Conservation (phyloP, 64 coral and sea anemone genomes). For the Stylophora pistillata region DNA sequence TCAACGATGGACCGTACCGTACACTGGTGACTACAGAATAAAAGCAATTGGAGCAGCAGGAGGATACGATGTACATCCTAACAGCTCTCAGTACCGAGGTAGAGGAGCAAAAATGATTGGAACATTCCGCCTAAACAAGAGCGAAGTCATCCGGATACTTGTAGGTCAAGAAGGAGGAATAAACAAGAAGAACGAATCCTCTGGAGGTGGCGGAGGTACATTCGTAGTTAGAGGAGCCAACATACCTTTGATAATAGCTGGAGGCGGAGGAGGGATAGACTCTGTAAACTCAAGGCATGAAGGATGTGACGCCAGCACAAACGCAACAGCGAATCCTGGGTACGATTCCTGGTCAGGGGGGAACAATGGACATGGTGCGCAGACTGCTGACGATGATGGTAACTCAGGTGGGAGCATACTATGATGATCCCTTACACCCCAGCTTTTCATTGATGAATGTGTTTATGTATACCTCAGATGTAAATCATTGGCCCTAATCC, state of each 20-base stretch:
- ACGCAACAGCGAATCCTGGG: neutral
- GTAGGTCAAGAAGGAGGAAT: slow-evolving; percentile 72
- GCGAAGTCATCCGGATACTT: slow-evolving; percentile 54
- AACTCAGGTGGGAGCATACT: neutral
- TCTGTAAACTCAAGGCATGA: neutral
- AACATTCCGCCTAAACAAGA: neutral
- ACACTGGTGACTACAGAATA: too few relatives aligned
- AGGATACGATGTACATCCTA: neutral
- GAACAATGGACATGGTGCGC: neutral
- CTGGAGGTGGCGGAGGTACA: slow-evolving; percentile 68
- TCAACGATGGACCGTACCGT: too few relatives aligned
- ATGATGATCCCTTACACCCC: neutral
- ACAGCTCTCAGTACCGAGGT: slow-evolving; percentile 27
- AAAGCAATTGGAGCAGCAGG: too few relatives aligned
- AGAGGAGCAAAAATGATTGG: slow-evolving; percentile 46
- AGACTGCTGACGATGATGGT: neutral
- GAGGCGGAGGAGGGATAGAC: slow-evolving; percentile 58
- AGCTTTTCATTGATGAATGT: neutral
- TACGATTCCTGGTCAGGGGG: neutral
- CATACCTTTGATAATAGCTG: slow-evolving; percentile 56
- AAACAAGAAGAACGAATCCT: neutral
- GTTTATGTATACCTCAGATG: too few relatives aligned
- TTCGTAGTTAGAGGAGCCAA: slow-evolving; percentile 47
- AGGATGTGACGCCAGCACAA: slow-evolving; percentile 26
- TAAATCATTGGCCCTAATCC: too few relatives aligned